A percentile compares a stretch with the other conserved stretches of the same genome.
Conservation (phyloP, 2,113 vertebrate species). For the Heterotilapia buettikoferi region DNA sequence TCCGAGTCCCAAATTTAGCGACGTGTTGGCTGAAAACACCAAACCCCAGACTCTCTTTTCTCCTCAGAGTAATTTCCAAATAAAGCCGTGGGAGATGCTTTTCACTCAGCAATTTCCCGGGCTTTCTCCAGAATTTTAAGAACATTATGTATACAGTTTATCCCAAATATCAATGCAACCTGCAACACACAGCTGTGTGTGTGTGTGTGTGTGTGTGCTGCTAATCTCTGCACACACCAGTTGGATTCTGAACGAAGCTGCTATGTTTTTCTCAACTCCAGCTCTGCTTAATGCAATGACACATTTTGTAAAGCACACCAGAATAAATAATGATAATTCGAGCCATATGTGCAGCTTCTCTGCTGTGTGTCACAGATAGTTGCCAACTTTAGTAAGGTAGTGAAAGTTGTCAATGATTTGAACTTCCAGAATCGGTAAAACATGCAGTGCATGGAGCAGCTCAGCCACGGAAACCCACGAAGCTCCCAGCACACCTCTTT, state of each 20-base stretch:
- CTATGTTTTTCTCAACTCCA: background rate
- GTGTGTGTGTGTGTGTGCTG: background rate
- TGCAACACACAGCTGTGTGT: background rate
- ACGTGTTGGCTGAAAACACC: background rate
- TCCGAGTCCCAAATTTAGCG: background rate
- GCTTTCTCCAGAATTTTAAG: background rate
- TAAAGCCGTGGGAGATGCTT: background rate
- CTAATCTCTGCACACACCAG: background rate
- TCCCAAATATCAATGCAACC: background rate
- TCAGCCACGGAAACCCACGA: background rate
- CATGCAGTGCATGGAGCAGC: background rate
- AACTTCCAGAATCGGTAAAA: background rate
- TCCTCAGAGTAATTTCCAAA: background rate
- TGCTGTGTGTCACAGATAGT: background rate
- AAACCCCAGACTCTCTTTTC: background rate
- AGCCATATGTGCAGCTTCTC: background rate
- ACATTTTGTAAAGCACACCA: background rate
- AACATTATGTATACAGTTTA: background rate
- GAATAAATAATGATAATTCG: background rate
- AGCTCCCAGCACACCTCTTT: fast-evolving
- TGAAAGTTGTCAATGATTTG: background rate
- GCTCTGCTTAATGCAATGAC: background rate
- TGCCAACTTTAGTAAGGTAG: background rate
- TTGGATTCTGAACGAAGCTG: background rate
- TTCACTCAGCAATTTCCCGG: background rate